phyloP scores from a whole-genome alignment of 1,140 invertebrate species.

The Panonychus citri region DNA sequence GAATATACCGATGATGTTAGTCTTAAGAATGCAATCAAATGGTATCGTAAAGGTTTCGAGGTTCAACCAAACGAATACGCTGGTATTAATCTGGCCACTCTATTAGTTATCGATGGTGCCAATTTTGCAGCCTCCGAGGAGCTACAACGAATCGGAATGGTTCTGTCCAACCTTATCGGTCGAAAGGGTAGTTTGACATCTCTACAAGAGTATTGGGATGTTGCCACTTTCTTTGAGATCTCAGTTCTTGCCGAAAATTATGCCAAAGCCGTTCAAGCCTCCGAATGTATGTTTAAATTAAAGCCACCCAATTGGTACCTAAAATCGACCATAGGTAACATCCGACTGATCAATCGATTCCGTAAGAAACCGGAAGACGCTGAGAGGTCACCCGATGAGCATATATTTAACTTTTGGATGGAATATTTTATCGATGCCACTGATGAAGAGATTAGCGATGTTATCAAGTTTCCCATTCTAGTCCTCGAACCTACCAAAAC shows the following conservation, averaged over 20 bases:
- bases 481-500: conserved; percentile 80
- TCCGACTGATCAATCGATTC: conserved; percentile 78
- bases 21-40: conserved; percentile 75
- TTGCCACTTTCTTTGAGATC: conserved; percentile 98
- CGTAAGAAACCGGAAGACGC: conserved; percentile 37
- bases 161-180: conserved; percentile 89
- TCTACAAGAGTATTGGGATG: conserved; percentile 94
- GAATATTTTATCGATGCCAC: conserved; percentile 93
- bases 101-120: conserved; percentile 90
- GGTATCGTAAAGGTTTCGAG: no score
- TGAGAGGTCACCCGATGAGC: conserved; percentile 45
- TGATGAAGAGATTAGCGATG: conserved; percentile 43
- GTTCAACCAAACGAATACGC: conserved; percentile 97
- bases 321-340: conserved; percentile 94
- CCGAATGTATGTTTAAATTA: conserved; percentile 94
- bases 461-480: conserved; percentile 66
- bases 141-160: conserved; percentile 69
- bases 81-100: conserved; percentile 91
- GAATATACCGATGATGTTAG: conserved; percentile 67
- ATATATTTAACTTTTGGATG: conserved; percentile 91
- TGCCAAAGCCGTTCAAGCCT: conserved; percentile 84
- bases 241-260: conserved; percentile 92
- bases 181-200: conserved; percentile 83
- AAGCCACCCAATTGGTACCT: conserved; percentile 96
- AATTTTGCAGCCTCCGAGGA: conserved; percentile 76